Evolutionary conservation across 1,140 invertebrate genomes (phyloP), one percentile per base, ranked within the genome.

Genomic region (Aethina tumida): DNA sequence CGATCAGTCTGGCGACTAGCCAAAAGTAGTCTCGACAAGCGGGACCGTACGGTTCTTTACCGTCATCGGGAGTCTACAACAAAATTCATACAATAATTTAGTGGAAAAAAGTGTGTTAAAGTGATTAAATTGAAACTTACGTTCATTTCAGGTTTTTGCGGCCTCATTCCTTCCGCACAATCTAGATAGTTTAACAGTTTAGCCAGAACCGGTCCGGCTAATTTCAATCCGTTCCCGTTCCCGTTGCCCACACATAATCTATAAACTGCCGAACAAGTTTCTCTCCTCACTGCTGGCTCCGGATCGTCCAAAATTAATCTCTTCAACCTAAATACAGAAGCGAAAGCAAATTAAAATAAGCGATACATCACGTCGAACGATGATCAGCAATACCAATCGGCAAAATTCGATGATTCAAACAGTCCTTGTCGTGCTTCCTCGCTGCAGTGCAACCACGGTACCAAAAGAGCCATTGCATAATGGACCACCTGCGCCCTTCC

Each of bases 21-120:
- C 89, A 93, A 58, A 95, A 94, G 62, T 93, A 96, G 59, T 96
- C 91, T 13, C 89, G 64, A 63, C 90, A 94, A 4, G 90, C 88
- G 4, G 89, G 88, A 1, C 90, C 90, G 59, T 89, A 93, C 0
- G 88, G 85, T 53, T 93, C 89, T 55, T 93, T 93, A 2, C 84
- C 82, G 54, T 88, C 84, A 53, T 91, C 84, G 0, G 75, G 60
- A 0, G 67, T 61, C 22, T 75, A 55, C 14, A 72, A 35, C 12
- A 35, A 12, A 35, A 15, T n/a, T 2, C 3, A 4, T 31, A 13
- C 3, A 31, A 2, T n/a, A 13, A 30, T 12, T 12, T 30, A 4
- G n/a, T 30, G 14, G 9, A 30, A 30, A 22, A 22, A 30, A n/a
- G 12, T 30, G 9, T 30, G n/a, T 15, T 30, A 7, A 30, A 26